A percentile compares a stretch with the other conserved stretches of the same genome.
Evolutionary conservation across 2,888 invertebrate species (phyloP).

Genomic region (Cosmorhoe ocellata): DNA sequence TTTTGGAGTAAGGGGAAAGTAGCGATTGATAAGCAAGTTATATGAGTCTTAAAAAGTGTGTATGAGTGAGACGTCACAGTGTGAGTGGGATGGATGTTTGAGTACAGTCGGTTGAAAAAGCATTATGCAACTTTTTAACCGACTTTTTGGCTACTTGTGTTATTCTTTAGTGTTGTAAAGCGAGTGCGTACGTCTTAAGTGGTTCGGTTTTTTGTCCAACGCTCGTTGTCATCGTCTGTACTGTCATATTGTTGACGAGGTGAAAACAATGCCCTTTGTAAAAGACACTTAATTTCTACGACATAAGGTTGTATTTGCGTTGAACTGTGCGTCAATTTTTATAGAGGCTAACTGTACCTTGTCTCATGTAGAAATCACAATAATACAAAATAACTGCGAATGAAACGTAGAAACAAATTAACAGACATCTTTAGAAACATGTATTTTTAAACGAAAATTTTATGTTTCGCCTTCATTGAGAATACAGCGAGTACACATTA

Average conservation of each 20-base stretch:
- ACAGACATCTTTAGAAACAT: constrained; percentile 4
- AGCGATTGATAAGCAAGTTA: no score
- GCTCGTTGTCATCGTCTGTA: no score
- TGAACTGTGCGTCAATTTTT: constrained; percentile 13
- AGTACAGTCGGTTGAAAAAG: constrained; percentile 11
- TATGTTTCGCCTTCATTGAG: no score
- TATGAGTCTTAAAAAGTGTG: constrained; percentile 1
- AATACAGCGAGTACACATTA: no score
- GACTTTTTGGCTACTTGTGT: constrained; percentile 17
- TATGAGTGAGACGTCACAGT: constrained; percentile 14
- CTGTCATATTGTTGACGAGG: no score
- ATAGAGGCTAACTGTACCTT: constrained; percentile 8
- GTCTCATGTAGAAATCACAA: constrained; percentile 2
- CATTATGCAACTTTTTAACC: constrained; percentile 9
- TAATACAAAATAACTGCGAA: background rate
- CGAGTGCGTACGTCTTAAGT: constrained; percentile 14
- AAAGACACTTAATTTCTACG: constrained; percentile 16
- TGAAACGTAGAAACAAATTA: constrained; percentile 4
- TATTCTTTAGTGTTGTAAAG: constrained; percentile 9
- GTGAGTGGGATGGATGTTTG: constrained; percentile 11
- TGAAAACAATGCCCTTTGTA: background rate
- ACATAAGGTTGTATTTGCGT: constrained; percentile 14
- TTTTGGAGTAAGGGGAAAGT: background rate
- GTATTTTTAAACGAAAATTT: background rate
- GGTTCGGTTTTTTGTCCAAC: background rate